A percentile compares a stretch with the other conserved stretches of the same genome.
Conservation (phyloP, 2,888 invertebrate genomes). For the Augiades crinisus region DNA sequence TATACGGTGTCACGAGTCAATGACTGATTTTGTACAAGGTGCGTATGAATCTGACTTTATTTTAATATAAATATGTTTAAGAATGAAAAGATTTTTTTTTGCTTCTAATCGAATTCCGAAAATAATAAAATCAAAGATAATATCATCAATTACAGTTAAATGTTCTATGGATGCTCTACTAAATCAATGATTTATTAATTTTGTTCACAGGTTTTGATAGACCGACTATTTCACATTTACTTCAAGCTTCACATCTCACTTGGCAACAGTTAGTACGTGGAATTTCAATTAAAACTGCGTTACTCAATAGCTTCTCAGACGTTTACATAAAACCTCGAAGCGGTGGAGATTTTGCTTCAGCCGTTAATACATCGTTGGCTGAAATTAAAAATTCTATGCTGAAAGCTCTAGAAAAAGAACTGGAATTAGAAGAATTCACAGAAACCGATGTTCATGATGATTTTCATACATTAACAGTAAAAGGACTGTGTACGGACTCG, state of each 20-base stretch:
- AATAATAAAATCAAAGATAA: too few relatives aligned
- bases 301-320: slow-evolving; percentile 82
- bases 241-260: slow-evolving; percentile 84
- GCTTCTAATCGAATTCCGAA: too few relatives aligned
- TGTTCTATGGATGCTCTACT: too few relatives aligned
- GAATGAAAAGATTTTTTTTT: too few relatives aligned
- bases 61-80: too few relatives aligned
- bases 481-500: slow-evolving; percentile 76
- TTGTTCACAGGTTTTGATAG: slow-evolving; percentile 77
- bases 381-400: slow-evolving; percentile 75
- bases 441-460: slow-evolving; percentile 32
- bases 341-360: slow-evolving; percentile 59
- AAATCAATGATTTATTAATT: not conserved
- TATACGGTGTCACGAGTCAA: slow-evolving; percentile 60
- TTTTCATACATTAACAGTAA: slow-evolving; percentile 59
- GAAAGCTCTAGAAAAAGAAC: slow-evolving; percentile 49
- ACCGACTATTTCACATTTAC: slow-evolving; percentile 83
- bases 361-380: slow-evolving; percentile 62
- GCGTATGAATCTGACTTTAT: slow-evolving; percentile 25
- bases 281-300: slow-evolving; percentile 74
- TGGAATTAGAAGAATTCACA: slow-evolving; percentile 35
- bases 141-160: too few relatives aligned
- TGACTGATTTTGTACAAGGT: slow-evolving; percentile 74
- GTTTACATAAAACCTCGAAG: slow-evolving; percentile 83
- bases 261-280: slow-evolving; percentile 85